Base-by-base conservation (phyloP, 1,140 invertebrate species). In the Steinernema khuongi region DNA sequence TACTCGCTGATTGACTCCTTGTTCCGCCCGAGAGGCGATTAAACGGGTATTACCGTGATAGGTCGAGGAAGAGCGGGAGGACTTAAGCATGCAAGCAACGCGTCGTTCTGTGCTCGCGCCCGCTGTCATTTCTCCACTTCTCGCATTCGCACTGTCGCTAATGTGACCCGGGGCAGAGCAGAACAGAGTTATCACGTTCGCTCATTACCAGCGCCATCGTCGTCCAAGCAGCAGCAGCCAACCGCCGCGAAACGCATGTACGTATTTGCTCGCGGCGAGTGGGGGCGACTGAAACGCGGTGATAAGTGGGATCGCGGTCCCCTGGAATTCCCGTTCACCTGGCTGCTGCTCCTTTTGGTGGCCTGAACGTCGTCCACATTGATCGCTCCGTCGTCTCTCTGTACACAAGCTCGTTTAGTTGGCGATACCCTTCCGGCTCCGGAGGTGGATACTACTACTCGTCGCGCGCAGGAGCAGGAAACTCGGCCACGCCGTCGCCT, bases 371-470 rank as follows among this genome's bases (percentile, higher is more conserved):
- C 14, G 50, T n/a, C n/a, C n/a, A n/a, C n/a, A n/a, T 41, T 41
- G n/a, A 41, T n/a, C 36, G 36, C n/a, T 41, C 7, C n/a, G 7
- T 11, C 36, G 36, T 11, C n/a, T 41, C 26, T 60, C 26, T 22
- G 26, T 26, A n/a, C n/a, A 11, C 36, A n/a, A n/a, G 7, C n/a
- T 41, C 7, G 14, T 60, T 22, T 22, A 60, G 50, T 60, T 60
- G 50, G 50, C 7, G 50, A 60, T 60, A 60, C 50, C 50, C 50
- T 60, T 60, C 50, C 50, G 50, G 50, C 4, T 60, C 50, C 50
- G 50, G 50, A 60, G 50, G 50, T 7, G 50, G 50, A 60, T 60
- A 60, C 19, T 60, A 60, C 50, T 60, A 60, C 50, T 60, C 50
- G 50, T 60, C 50, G 14, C 50, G 50, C 14, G 50, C 14, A 14